A percentile compares a stretch with the other conserved stretches of the same genome.
Evolutionary conservation across 2,888 invertebrate genomes (phyloP).

Genomic region (Oeneis ivallda): DNA sequence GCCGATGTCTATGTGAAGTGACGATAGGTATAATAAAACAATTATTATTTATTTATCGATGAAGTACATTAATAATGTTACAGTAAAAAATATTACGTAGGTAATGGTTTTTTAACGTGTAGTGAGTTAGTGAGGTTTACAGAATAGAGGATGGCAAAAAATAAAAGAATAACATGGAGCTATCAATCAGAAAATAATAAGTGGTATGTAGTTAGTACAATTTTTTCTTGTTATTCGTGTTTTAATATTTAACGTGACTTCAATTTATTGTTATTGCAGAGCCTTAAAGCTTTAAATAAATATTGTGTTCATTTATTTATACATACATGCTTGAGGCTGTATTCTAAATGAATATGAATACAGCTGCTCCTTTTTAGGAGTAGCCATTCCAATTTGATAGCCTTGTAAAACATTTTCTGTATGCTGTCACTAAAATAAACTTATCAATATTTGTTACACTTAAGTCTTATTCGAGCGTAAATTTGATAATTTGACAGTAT

Average conservation of each 20-base stretch:
- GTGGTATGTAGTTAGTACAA: neutral
- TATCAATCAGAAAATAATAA: conserved; percentile 14
- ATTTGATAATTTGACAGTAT: too few relatives aligned
- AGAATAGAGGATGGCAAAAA: neutral
- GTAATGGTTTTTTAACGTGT: too few relatives aligned
- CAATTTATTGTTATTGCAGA: conserved; percentile 28
- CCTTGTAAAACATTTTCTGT: conserved; percentile 17
- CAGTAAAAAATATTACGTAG: neutral
- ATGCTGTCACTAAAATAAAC: conserved; percentile 6
- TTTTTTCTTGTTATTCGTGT: conserved; percentile 8
- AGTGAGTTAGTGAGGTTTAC: neutral
- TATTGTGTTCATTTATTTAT: conserved; percentile 28
- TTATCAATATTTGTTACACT: conserved; percentile 13
- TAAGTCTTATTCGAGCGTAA: too few relatives aligned
- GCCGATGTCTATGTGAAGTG: neutral
- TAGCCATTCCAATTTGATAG: conserved; percentile 28
- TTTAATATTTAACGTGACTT: conserved; percentile 21
- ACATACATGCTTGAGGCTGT: conserved; percentile 22
- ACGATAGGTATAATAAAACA: neutral
- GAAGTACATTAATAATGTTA: neutral
- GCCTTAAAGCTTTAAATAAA: conserved; percentile 30
- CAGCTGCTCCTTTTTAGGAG: conserved; percentile 30
- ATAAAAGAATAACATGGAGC: conserved; percentile 7
- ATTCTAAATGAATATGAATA: conserved; percentile 27
- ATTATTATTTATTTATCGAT: neutral